Percentiles rank a stretch among this genome's conserved stretches.
Conservation (phyloP, 2,113 vertebrate genomes). For the Phalacrocorax pelagicus region DNA sequence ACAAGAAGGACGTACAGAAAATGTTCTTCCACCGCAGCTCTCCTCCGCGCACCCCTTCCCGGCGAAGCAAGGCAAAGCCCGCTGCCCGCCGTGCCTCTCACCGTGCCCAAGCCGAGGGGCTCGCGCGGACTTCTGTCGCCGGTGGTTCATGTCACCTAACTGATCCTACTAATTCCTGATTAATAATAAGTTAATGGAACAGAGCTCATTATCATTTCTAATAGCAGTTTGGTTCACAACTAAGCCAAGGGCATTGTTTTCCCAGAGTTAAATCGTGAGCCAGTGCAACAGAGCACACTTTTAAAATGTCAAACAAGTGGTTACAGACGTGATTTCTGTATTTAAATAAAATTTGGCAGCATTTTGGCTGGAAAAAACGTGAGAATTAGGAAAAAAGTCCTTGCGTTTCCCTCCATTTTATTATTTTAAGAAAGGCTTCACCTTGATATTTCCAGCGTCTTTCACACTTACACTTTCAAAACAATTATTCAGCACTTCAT, state of each 20-base stretch:
- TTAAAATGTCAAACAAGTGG: neutral
- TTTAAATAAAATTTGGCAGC: neutral
- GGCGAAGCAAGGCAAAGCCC: rapidly evolving
- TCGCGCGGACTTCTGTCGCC: neutral
- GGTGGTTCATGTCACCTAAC: neutral
- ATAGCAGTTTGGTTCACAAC: neutral
- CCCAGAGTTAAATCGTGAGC: neutral
- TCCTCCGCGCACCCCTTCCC: neutral
- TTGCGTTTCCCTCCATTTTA: neutral
- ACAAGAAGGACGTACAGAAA: neutral
- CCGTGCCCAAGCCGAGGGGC: neutral
- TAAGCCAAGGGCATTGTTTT: neutral
- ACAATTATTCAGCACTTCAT: neutral
- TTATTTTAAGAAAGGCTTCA: neutral
- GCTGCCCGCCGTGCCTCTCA: rapidly evolving
- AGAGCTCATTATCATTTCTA: neutral
- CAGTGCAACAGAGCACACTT: neutral
- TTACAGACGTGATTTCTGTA: neutral
- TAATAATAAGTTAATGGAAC: conserved; percentile 8
- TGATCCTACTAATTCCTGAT: conserved; percentile 21
- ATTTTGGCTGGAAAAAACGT: neutral
- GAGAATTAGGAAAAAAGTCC: neutral
- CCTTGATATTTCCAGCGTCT: neutral
- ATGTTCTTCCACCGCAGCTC: rapidly evolving
- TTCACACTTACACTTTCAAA: neutral